phyloP scores from a whole-genome alignment of 2,888 invertebrate genomes.

The Octonoba sinensis region DNA sequence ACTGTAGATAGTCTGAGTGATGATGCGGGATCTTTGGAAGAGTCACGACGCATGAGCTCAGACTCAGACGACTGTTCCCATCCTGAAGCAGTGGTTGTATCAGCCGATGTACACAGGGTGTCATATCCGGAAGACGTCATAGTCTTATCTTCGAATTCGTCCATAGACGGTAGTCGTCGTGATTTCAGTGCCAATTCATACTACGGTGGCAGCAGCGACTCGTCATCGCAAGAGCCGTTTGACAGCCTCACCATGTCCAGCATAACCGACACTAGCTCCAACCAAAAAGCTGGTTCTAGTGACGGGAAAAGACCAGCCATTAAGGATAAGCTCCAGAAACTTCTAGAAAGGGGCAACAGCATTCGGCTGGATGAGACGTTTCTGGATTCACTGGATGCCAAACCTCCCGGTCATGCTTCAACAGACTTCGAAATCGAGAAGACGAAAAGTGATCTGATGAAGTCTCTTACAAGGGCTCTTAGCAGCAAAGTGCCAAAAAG shows the following conservation, averaged over 20 bases:
- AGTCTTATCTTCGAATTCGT: constrained; percentile 29
- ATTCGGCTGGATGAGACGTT: not conserved
- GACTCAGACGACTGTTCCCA: constrained; percentile 51
- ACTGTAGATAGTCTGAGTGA: constrained; percentile 33
- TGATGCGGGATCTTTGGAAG: constrained; percentile 47
- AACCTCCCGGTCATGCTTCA: not conserved
- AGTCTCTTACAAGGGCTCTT: constrained; percentile 51
- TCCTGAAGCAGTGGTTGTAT: constrained; percentile 58
- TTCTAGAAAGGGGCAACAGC: constrained; percentile 40
- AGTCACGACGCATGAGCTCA: constrained; percentile 52
- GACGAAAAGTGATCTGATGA: constrained; percentile 50
- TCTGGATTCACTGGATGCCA: constrained; percentile 26
- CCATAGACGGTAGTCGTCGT: constrained; percentile 14
- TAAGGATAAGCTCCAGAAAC: constrained; percentile 46
- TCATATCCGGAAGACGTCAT: constrained; percentile 58
- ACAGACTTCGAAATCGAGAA: constrained; percentile 33
- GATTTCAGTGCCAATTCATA: constrained; percentile 32
- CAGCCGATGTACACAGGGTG: constrained; percentile 56
- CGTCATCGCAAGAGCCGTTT: constrained; percentile 42
- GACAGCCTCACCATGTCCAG: constrained; percentile 60
- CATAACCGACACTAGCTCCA: constrained; percentile 14
- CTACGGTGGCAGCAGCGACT: constrained; percentile 22
- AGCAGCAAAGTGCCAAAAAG: constrained; percentile 59
- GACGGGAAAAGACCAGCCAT: constrained; percentile 24
- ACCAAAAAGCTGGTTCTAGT: constrained; percentile 6